phyloP scores from a whole-genome alignment of 2,113 vertebrate species.

The Pterocles gutturalis region DNA sequence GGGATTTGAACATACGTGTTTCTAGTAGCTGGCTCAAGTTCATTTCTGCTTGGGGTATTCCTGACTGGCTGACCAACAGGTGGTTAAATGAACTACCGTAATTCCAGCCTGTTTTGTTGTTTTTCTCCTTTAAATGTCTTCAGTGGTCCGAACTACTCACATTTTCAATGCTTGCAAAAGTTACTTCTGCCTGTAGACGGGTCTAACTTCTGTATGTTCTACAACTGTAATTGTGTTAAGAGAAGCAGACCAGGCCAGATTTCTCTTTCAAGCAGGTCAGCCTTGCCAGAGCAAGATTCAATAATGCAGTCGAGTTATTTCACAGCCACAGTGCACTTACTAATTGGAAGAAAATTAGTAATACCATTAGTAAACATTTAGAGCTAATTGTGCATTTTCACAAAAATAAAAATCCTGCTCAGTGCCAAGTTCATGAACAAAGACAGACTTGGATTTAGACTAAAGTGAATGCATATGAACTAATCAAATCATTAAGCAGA shows the following conservation, averaged over 20 bases:
- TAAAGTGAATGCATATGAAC: not conserved
- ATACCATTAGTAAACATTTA: not conserved
- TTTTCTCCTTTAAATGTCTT: not conserved
- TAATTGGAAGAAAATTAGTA: not conserved
- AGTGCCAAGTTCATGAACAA: not conserved
- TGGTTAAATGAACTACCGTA: not conserved
- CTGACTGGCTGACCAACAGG: not conserved
- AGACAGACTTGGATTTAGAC: not conserved
- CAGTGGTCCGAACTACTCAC: not conserved
- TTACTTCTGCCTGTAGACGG: not conserved
- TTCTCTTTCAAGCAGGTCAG: not conserved
- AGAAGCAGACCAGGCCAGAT: not conserved
- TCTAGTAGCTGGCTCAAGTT: not conserved
- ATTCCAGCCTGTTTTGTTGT: not conserved
- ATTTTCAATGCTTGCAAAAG: not conserved
- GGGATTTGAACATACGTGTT: fast-evolving
- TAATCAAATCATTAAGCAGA: not conserved
- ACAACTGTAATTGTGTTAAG: not conserved
- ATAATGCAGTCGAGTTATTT: not conserved
- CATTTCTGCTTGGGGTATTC: not conserved
- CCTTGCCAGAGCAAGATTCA: not conserved
- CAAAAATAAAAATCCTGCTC: not conserved
- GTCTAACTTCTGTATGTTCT: not conserved
- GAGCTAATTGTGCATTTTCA: not conserved
- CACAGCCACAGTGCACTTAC: not conserved